Evolutionary conservation across 64 coral and sea anemone genomes (phyloP).

Genomic region (Stichodactyla helianthus): DNA sequence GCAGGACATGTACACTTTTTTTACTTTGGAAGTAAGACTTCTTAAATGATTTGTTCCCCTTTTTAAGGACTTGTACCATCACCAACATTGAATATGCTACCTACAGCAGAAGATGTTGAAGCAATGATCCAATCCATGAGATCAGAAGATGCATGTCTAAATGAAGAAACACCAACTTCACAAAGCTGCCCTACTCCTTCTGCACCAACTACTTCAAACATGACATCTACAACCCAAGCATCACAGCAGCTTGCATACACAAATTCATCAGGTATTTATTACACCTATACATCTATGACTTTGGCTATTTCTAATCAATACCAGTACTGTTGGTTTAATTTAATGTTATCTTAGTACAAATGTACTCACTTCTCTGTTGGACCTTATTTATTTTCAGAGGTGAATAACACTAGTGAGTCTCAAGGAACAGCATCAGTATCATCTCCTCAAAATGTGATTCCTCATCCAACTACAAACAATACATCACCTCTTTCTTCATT

Average conservation of each 20-base stretch:
- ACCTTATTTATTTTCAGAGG: background rate
- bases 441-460: background rate
- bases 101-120: constrained; percentile 96
- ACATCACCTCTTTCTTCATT: constrained; percentile 59
- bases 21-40: background rate
- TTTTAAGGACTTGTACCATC: constrained; percentile 77
- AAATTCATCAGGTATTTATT: constrained; percentile 18
- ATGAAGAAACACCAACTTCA: constrained; percentile 13
- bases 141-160: constrained; percentile 29
- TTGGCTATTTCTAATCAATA: background rate
- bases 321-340: too few species aligned
- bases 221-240: constrained; percentile 9
- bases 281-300: background rate
- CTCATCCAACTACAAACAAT: background rate
- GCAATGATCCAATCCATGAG: constrained; percentile 88
- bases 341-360: too few species aligned
- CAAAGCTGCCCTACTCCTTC: constrained; percentile 12
- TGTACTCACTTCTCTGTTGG: background rate
- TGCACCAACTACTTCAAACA: background rate
- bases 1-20: too few species aligned
- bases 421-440: background rate
- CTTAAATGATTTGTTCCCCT: background rate
- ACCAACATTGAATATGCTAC: constrained; percentile 86
- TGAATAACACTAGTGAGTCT: constrained; percentile 10
- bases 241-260: constrained; percentile 12